Percentiles rank a stretch among this genome's conserved stretches.
Conservation (phyloP, 2,888 invertebrate genomes). For the Scaptomyza parva region DNA sequence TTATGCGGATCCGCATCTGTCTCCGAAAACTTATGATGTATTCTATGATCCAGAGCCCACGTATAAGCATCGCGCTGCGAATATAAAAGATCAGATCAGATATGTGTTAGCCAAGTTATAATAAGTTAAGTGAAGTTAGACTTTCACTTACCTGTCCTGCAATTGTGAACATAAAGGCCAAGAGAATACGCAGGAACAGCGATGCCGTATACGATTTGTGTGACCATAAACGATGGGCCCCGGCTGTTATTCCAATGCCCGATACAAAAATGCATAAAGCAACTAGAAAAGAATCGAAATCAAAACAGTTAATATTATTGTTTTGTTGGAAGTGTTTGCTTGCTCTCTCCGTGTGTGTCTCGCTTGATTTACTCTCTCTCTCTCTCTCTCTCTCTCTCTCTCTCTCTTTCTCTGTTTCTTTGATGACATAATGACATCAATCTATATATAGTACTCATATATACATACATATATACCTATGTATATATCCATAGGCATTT, state of each 20-base stretch:
- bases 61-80: slow-evolving; percentile 94
- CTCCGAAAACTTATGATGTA: slow-evolving; percentile 95
- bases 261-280: slow-evolving; percentile 88
- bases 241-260: slow-evolving; percentile 93
- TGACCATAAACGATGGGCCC: slow-evolving; percentile 92
- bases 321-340: not conserved
- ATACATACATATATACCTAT: slow-evolving; percentile 24
- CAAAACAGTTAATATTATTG: slow-evolving; percentile 14
- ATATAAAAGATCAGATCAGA: slow-evolving; percentile 32
- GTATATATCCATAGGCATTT: slow-evolving; percentile 23
- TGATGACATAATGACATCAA: slow-evolving; percentile 64
- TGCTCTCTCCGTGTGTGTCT: not conserved
- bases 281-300: slow-evolving; percentile 84
- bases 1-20: slow-evolving; percentile 92
- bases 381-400: not conserved
- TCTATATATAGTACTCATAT: slow-evolving; percentile 18
- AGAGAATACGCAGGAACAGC: slow-evolving; percentile 88
- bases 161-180: slow-evolving; percentile 90
- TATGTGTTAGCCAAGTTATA: not conserved
- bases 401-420: slow-evolving; percentile 26
- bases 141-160: slow-evolving; percentile 89
- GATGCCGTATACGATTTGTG: slow-evolving; percentile 91
- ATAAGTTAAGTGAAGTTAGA: not conserved
- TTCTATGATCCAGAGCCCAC: slow-evolving; percentile 94
- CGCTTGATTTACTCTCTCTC: slow-evolving; percentile 50